Evolutionary conservation across 2,797 vertebrate genomes (phyloP).

Genomic region (Hemibagrus guttatus): DNA sequence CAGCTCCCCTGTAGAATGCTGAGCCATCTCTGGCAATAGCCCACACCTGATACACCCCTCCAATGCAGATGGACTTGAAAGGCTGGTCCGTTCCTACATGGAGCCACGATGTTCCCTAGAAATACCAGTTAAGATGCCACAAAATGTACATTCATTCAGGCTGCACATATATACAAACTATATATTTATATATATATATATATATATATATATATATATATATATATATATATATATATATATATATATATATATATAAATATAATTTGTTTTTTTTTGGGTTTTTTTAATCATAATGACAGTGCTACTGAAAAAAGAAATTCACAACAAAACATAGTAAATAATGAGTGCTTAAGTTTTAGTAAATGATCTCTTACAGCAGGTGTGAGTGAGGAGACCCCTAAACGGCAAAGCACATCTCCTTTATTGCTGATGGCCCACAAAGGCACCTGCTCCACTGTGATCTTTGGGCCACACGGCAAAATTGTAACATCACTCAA

Average conservation of each 20-base stretch:
- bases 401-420: constrained; percentile 91
- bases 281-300: neutral
- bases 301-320: neutral
- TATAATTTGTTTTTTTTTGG: no score
- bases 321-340: neutral
- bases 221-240: no score
- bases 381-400: constrained; percentile 84
- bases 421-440: constrained; percentile 98
- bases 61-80: constrained; percentile 90
- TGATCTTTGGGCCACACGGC: constrained; percentile 71
- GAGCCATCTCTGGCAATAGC: constrained; percentile 91
- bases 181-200: no score
- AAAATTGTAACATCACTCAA: constrained; percentile 89
- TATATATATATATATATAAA: no score
- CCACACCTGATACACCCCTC: constrained; percentile 91
- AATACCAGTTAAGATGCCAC: constrained; percentile 10
- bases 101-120: constrained; percentile 93
- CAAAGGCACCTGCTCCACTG: constrained; percentile 78
- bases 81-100: constrained; percentile 96
- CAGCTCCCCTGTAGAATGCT: constrained; percentile 91
- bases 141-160: neutral
- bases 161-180: neutral
- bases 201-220: no score
- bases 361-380: constrained; percentile 75
- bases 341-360: neutral